phyloP scores from a whole-genome alignment of 1,140 invertebrate genomes.

The Drosophila nigrodunni region DNA sequence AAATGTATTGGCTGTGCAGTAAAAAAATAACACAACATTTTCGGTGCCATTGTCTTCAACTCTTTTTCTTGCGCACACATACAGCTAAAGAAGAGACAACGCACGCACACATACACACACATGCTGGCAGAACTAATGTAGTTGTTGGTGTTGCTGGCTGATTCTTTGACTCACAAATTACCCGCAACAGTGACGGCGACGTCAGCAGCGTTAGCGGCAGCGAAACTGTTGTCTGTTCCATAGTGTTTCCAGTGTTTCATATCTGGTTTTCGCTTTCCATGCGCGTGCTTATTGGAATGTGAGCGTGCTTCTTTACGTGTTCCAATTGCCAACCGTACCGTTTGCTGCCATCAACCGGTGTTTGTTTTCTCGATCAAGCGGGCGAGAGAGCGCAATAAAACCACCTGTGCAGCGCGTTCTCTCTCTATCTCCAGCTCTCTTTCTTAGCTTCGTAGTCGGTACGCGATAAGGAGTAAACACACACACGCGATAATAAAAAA shows the following conservation, averaged over 20 bases:
- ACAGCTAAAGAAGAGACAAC: slow-evolving; percentile 10
- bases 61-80: slow-evolving; percentile 46
- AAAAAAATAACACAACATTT: slow-evolving; percentile 14
- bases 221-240: slow-evolving; percentile 76
- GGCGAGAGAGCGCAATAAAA: slow-evolving; percentile 27
- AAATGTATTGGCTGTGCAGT: slow-evolving; percentile 2
- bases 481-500: slow-evolving; percentile 56
- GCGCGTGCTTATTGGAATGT: slow-evolving; percentile 51
- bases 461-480: slow-evolving; percentile 38
- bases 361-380: slow-evolving; percentile 64
- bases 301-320: slow-evolving; percentile 22
- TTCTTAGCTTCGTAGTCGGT: background rate
- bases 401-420: slow-evolving; percentile 31
- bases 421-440: slow-evolving; percentile 10
- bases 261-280: slow-evolving; percentile 78
- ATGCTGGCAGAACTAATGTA: slow-evolving; percentile 25
- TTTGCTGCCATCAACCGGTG: slow-evolving; percentile 56
- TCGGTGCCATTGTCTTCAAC: slow-evolving; percentile 41
- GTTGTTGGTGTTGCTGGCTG: slow-evolving; percentile 45
- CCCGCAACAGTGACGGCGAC: slow-evolving; percentile 58
- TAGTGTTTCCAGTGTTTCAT: slow-evolving; percentile 55
- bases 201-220: slow-evolving; percentile 48
- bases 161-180: slow-evolving; percentile 82
- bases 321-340: slow-evolving; percentile 35
- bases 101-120: slow-evolving; percentile 9